These are phyloP conservation scores for Protaetia brevitarsis DNA, from an alignment of 1,140 invertebrate genomes.

Conservation along the genomic window DNA sequence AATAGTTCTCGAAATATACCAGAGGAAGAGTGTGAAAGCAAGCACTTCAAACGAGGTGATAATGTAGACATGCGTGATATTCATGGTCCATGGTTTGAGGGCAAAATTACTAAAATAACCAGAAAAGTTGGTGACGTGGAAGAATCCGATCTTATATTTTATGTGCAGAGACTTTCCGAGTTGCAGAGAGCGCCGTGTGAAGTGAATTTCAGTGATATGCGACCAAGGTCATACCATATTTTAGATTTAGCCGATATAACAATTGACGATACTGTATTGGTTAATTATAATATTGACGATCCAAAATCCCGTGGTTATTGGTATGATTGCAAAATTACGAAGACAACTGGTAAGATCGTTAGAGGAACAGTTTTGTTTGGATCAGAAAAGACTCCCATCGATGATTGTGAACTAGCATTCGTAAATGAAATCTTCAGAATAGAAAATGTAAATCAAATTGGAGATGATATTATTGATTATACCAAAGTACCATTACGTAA, in stretches of 20 bases:
- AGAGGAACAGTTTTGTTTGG: conserved; percentile 53
- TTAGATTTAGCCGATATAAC: conserved; percentile 59
- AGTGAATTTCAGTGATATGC: too few relatives aligned
- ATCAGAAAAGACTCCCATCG: too few relatives aligned
- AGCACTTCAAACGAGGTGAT: conserved; percentile 65
- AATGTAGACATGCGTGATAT: conserved; percentile 64
- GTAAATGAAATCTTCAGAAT: conserved; percentile 62
- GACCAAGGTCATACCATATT: conserved; percentile 62
- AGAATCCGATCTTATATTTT: too few relatives aligned
- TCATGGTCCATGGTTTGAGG: too few relatives aligned
- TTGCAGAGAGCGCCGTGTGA: conserved; percentile 50
- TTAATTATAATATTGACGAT: conserved; percentile 75
- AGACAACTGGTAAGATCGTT: conserved; percentile 46
- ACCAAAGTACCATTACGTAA: conserved; percentile 36
- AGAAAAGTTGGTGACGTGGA: too few relatives aligned
- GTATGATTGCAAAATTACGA: conserved; percentile 57
- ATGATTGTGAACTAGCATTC: too few relatives aligned
- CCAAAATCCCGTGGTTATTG: conserved; percentile 68
- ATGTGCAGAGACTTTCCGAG: conserved; percentile 1
- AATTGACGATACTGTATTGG: too few relatives aligned
- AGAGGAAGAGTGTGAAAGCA: too few relatives aligned
- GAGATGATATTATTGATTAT: conserved; percentile 25
- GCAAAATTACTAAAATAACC: too few relatives aligned
- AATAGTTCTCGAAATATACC: neutral
- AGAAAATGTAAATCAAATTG: conserved; percentile 44